Percentiles rank a stretch among this genome's conserved stretches.
Evolutionary conservation across 2,888 invertebrate genomes (phyloP).

Genomic region (Erannis defoliaria): DNA sequence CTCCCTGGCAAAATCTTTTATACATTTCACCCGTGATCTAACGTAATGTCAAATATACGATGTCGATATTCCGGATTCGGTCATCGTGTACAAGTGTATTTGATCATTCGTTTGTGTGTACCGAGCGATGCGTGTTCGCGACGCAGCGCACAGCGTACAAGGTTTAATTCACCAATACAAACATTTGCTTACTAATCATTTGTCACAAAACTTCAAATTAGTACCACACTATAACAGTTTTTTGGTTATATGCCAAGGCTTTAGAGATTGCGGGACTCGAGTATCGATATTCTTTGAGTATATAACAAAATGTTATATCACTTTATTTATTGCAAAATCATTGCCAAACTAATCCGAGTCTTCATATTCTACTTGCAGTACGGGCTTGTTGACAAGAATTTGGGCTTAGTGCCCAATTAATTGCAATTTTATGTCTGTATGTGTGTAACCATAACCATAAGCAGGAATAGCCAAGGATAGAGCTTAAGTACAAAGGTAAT

Average conservation of each 20-base stretch:
- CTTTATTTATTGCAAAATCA: slow-evolving; percentile 19
- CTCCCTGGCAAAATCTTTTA: slow-evolving; percentile 73
- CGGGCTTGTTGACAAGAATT: background rate
- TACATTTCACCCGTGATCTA: slow-evolving; percentile 76
- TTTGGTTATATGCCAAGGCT: slow-evolving; percentile 25
- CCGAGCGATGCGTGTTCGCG: slow-evolving; percentile 47
- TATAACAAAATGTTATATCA: slow-evolving; percentile 9
- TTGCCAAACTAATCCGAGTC: slow-evolving; percentile 10
- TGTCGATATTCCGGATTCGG: slow-evolving; percentile 75
- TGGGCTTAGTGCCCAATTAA: background rate
- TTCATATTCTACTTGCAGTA: slow-evolving; percentile 4
- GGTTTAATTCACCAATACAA: slow-evolving; percentile 57
- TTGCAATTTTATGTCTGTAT: background rate
- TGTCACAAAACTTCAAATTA: slow-evolving; percentile 59
- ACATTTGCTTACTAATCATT: slow-evolving; percentile 63
- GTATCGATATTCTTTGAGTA: slow-evolving; percentile 8
- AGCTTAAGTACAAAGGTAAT: background rate
- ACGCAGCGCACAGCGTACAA: slow-evolving; percentile 54
- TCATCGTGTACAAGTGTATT: slow-evolving; percentile 56
- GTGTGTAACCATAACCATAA: background rate
- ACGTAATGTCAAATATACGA: slow-evolving; percentile 74
- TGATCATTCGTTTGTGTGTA: slow-evolving; percentile 49
- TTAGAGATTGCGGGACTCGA: slow-evolving; percentile 13
- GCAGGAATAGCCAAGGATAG: background rate
- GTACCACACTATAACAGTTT: slow-evolving; percentile 39